Evolutionary conservation across 2,888 invertebrate species (phyloP), one percentile per base, ranked within the genome.

Genomic region (Macrosoma leucophasiata): DNA sequence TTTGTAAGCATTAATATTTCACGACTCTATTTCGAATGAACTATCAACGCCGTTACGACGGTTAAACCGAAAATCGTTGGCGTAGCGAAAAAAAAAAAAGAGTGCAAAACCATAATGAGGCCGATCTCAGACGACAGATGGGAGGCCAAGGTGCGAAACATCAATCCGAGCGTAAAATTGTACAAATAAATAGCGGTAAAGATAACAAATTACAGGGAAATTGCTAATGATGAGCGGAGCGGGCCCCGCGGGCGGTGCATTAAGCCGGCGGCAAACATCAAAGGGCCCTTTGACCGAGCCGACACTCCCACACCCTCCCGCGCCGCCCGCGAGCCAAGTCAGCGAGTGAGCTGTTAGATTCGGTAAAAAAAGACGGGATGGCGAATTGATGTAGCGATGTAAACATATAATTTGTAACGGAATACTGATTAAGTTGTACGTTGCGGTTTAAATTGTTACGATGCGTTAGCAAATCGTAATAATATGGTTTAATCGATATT

Each of bases 181-280:
- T 63, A 73, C 75, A 79, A 82, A 82, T 81, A 79, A 79, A 79
- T 78, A 78, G 73, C 77, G 71, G 73, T 75, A 79, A 79, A 81
- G 77, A 79, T 81, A 82, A 82, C 81, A 81, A 82, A 82, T 82
- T 79, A 82, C 74, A 67, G 77, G 81, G 79, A 84, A 84, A 84
- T 84, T 81, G 81, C 77, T 82, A 84, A 84, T 84, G 82, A 82
- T 79, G 81, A 79, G 73, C 63, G 75, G 69, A 56, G 70, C 69
- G 74, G 73, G 78, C 65, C 62, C 68, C 72, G 77, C 76, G 78
- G 79, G 81, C 77, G 82, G 77, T 82, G 82, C 81, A 81, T 82
- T 82, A 82, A 81, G 81, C 79, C 81, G 76, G 72, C 84, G 82
- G 84, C 82, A 82, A 79, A 84, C 82, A 82, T 82, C 81, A 81